phyloP scores from a whole-genome alignment of 2,797 vertebrate species.

The Chromis chromis region DNA sequence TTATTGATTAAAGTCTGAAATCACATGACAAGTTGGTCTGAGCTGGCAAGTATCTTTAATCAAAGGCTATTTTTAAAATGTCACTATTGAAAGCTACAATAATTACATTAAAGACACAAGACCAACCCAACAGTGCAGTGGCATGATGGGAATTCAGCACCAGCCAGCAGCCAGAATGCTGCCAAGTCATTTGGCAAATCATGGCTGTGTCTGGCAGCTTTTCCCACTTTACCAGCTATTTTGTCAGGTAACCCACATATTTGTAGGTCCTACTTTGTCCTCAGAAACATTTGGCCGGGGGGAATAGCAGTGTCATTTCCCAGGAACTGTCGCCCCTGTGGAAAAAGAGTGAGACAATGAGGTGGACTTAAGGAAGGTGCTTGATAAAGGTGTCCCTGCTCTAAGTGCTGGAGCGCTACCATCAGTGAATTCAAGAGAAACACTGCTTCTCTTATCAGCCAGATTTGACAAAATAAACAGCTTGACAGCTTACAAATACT shows the following conservation, averaged over 20 bases:
- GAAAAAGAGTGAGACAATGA: conserved; percentile 1
- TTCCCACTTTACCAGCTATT: conserved; percentile 33
- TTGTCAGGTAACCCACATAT: conserved; percentile 61
- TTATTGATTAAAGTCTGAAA: background rate
- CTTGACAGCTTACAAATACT: background rate
- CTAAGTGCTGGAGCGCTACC: background rate
- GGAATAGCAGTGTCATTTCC: conserved; percentile 44
- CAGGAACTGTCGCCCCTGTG: conserved; percentile 34
- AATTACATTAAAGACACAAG: conserved; percentile 44
- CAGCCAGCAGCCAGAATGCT: conserved; percentile 39
- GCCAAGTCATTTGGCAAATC: conserved; percentile 62
- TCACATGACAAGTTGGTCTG: conserved; percentile 6
- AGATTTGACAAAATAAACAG: background rate
- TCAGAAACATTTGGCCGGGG: conserved; percentile 26
- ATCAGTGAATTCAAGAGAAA: background rate
- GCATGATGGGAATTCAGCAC: conserved; percentile 46
- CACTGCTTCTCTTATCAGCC: background rate
- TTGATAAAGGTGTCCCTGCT: conserved; percentile 20
- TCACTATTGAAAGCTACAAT: conserved; percentile 27
- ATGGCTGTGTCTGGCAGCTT: conserved; percentile 42
- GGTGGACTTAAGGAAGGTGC: conserved; percentile 2
- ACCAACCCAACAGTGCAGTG: conserved; percentile 30
- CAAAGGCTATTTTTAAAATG: conserved; percentile 20
- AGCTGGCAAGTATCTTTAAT: conserved; percentile 7
- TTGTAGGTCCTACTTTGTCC: conserved; percentile 46